Percentiles rank a stretch among this genome's conserved stretches.
Evolutionary conservation across 2,113 vertebrate species (phyloP).

Genomic region (Xiphophorus maculatus): DNA sequence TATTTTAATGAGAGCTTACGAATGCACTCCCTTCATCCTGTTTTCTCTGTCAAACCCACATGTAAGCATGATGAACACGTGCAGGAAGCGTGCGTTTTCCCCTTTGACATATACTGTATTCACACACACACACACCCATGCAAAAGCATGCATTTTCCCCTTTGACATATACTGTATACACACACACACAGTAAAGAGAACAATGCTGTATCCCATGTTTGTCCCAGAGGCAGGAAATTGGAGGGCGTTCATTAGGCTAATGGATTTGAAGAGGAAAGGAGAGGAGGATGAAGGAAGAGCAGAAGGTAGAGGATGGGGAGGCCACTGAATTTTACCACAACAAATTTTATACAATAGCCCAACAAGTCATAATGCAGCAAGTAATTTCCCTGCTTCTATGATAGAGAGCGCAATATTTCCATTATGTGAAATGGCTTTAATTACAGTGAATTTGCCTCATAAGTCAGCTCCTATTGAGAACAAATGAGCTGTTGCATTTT

Average conservation of each 20-base stretch:
- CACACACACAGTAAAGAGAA: slow-evolving; percentile 38
- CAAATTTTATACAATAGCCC: slow-evolving; percentile 62
- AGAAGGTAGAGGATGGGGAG: slow-evolving; percentile 24
- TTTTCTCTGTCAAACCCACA: slow-evolving; percentile 52
- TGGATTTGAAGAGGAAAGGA: slow-evolving; percentile 74
- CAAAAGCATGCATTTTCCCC: no score
- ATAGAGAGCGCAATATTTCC: slow-evolving; percentile 68
- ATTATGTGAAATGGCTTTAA: slow-evolving; percentile 76
- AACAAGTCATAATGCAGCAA: slow-evolving; percentile 64
- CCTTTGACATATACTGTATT: slow-evolving; percentile 14
- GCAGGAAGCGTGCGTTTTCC: background rate
- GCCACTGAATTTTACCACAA: slow-evolving; percentile 63
- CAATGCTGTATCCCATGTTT: slow-evolving; percentile 62
- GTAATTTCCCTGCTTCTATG: slow-evolving; percentile 66
- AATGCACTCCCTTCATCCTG: slow-evolving; percentile 42
- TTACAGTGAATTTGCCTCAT: slow-evolving; percentile 74
- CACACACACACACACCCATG: background rate
- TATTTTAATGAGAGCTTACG: slow-evolving; percentile 80
- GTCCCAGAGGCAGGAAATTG: slow-evolving; percentile 66
- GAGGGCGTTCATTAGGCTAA: slow-evolving; percentile 81
- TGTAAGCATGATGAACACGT: slow-evolving; percentile 31
- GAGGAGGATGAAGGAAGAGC: slow-evolving; percentile 28
- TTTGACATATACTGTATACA: no score
- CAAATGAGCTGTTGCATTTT: slow-evolving; percentile 50
- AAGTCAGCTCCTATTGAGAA: slow-evolving; percentile 62